Conservation (phyloP, 2,113 vertebrate species). For the Scortum barcoo region DNA sequence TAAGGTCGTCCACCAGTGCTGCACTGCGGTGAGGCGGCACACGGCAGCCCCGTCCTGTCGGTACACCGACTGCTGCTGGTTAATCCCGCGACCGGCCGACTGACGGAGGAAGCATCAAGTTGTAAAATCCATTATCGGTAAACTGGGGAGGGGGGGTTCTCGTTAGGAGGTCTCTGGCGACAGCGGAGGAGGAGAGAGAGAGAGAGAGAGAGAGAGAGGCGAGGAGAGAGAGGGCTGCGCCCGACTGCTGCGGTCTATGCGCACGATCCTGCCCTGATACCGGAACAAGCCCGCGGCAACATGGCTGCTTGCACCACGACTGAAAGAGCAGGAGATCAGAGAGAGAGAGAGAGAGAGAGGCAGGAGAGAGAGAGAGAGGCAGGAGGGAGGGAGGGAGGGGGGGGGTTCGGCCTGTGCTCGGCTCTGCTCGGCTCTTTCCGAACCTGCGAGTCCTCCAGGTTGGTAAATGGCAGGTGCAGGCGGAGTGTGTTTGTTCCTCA, state of each 20-base stretch:
- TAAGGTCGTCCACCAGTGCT: constrained; percentile 75
- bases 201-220: constrained; percentile 71
- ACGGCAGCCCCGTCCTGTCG: constrained; percentile 63
- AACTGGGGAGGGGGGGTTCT: constrained; percentile 54
- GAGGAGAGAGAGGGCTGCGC: constrained; percentile 78
- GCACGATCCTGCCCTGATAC: constrained; percentile 83
- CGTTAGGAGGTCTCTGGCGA: constrained; percentile 55
- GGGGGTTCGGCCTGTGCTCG: constrained; percentile 56
- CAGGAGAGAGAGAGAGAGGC: too few species aligned
- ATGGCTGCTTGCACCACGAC: constrained; percentile 86
- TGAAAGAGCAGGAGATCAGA: constrained; percentile 57
- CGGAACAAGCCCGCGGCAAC: constrained; percentile 87
- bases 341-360: too few species aligned
- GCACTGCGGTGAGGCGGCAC: constrained; percentile 76
- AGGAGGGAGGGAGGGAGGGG: constrained; percentile 51
- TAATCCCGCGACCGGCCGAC: constrained; percentile 52
- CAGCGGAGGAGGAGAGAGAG: constrained; percentile 67
- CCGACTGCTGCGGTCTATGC: constrained; percentile 77
- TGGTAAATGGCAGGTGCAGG: constrained; percentile 56
- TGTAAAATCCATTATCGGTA: constrained; percentile 79
- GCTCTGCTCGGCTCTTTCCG: constrained; percentile 67
- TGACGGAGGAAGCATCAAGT: constrained; percentile 60
- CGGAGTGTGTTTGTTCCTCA: background rate
- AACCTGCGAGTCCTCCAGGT: constrained; percentile 33
- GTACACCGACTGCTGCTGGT: constrained; percentile 42